Conservation (phyloP, 2,888 invertebrate species). For the Xestia ashworthii region DNA sequence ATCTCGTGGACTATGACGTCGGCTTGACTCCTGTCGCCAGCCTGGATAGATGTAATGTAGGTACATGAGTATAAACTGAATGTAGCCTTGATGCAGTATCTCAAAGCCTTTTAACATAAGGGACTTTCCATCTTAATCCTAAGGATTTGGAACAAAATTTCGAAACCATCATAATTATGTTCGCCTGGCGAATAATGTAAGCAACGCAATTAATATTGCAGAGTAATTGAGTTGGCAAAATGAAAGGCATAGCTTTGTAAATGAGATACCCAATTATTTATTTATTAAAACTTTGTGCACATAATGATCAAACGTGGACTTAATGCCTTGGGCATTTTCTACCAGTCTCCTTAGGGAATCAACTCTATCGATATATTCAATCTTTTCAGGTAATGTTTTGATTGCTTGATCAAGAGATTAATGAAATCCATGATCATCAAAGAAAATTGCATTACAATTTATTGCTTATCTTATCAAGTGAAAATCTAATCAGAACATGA, state of each 20-base stretch:
- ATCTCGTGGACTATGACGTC: constrained; percentile 98
- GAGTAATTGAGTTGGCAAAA: background rate
- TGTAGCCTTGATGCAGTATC: too few relatives aligned
- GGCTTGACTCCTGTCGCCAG: constrained; percentile 97
- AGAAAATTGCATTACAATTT: constrained; percentile 10
- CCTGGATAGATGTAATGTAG: constrained; percentile 80
- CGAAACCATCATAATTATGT: too few relatives aligned
- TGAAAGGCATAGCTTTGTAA: background rate
- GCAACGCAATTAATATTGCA: background rate
- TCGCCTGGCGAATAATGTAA: background rate
- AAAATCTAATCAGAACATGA: constrained; percentile 15
- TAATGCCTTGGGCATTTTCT: too few relatives aligned
- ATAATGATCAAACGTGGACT: too few relatives aligned
- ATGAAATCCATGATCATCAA: background rate
- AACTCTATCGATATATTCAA: background rate
- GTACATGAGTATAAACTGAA: background rate
- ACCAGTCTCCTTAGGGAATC: too few relatives aligned
- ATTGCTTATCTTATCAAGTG: constrained; percentile 26
- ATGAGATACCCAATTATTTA: too few relatives aligned
- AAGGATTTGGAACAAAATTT: too few relatives aligned
- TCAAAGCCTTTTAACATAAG: too few relatives aligned
- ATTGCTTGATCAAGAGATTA: constrained; percentile 10
- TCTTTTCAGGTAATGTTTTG: background rate
- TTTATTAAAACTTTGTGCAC: too few relatives aligned
- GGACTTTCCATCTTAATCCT: too few relatives aligned